Evolutionary conservation across 2,797 vertebrate species (phyloP).

Genomic region (Mus spretus): DNA sequence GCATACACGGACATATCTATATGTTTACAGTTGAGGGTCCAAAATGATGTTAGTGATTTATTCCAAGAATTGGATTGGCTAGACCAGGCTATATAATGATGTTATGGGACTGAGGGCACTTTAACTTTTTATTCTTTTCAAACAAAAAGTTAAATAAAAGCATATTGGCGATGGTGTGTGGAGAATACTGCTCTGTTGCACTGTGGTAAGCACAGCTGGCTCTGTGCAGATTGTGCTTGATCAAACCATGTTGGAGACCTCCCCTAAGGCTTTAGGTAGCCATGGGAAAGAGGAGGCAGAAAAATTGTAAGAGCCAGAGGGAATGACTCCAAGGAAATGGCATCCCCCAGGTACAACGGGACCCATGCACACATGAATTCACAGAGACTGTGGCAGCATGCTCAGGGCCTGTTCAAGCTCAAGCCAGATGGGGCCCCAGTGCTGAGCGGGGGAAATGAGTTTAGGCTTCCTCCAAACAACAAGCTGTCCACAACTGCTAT

Average conservation of each 20-base stretch:
- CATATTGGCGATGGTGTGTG: neutral
- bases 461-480: neutral
- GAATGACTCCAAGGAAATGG: neutral
- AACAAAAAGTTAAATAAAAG: neutral
- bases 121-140: neutral
- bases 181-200: neutral
- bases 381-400: neutral
- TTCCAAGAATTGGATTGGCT: neutral
- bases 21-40: neutral
- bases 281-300: neutral
- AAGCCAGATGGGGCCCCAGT: neutral
- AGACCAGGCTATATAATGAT: neutral
- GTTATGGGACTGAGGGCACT: neutral
- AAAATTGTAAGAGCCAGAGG: neutral
- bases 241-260: neutral
- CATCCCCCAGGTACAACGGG: no score
- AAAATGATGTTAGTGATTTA: neutral
- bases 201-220: neutral
- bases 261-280: neutral
- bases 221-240: neutral
- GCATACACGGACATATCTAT: neutral
- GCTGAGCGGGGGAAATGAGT: neutral
- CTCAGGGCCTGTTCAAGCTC: no score
- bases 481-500: neutral
- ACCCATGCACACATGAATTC: neutral